Percentiles rank a stretch among this genome's conserved stretches.
Conservation (phyloP, 2,797 vertebrate genomes). For the Aphelocoma californica region DNA sequence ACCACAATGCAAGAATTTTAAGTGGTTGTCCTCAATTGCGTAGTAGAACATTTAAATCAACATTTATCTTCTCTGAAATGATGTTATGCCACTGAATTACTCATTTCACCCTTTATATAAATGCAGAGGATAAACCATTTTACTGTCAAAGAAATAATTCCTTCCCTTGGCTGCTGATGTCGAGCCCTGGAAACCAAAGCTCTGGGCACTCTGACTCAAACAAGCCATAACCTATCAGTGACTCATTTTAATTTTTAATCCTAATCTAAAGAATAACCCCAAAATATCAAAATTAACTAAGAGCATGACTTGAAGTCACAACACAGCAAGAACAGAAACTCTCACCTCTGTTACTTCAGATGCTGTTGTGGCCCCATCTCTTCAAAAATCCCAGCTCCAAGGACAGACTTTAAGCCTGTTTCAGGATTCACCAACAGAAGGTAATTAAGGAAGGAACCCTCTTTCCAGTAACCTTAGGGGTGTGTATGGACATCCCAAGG, state of each 20-base stretch:
- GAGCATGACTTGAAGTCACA: neutral
- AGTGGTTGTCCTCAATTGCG: neutral
- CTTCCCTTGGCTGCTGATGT: neutral
- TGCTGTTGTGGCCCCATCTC: neutral
- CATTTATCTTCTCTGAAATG: neutral
- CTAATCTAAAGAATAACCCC: neutral
- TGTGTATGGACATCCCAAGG: neutral
- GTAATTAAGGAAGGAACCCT: neutral
- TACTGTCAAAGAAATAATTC: neutral
- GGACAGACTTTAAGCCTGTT: neutral
- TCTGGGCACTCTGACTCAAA: neutral
- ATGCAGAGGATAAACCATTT: neutral
- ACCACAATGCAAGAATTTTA: neutral
- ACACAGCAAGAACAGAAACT: neutral
- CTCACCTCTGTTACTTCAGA: neutral
- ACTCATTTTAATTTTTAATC: neutral
- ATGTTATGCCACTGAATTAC: neutral
- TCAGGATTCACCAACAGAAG: neutral
- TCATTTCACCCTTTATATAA: neutral
- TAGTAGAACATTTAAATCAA: neutral
- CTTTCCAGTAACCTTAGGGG: neutral
- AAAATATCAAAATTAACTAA: neutral
- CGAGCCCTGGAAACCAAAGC: neutral
- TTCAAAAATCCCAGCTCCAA: neutral
- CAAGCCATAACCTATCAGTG: neutral